phyloP scores from a whole-genome alignment of 2,797 vertebrate species.

The Danio aesculapii region DNA sequence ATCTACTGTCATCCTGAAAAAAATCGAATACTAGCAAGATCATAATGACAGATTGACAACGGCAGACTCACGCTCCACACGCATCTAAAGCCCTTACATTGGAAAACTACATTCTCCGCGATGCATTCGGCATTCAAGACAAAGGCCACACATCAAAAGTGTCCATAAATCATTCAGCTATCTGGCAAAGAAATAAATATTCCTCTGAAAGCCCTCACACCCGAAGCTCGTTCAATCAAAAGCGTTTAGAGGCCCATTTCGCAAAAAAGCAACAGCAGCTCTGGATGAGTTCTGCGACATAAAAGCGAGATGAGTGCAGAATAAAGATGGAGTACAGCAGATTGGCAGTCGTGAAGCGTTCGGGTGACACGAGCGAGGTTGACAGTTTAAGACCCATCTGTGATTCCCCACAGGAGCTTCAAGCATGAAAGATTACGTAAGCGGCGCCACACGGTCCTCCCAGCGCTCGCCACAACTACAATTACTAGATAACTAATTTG shows the following conservation, averaged over 20 bases:
- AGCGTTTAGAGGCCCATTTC: constrained; percentile 11
- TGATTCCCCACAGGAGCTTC: constrained; percentile 23
- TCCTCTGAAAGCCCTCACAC: constrained; percentile 10
- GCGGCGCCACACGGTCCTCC: not conserved
- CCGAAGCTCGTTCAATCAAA: constrained; percentile 18
- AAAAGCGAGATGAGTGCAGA: constrained; percentile 13
- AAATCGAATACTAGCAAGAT: not conserved
- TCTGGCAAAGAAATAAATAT: constrained; percentile 41
- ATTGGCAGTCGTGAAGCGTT: constrained; percentile 13
- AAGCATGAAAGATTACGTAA: constrained; percentile 40
- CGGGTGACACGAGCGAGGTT: constrained; percentile 12
- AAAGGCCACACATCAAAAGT: constrained; percentile 29
- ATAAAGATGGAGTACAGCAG: constrained; percentile 31
- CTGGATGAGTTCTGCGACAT: constrained; percentile 23
- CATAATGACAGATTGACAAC: not conserved
- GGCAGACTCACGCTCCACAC: not conserved
- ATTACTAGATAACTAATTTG: constrained; percentile 51
- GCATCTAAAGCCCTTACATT: not conserved
- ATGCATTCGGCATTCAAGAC: constrained; percentile 13
- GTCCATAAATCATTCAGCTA: constrained; percentile 31
- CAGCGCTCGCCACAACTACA: constrained; percentile 39
- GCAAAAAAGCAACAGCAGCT: not conserved
- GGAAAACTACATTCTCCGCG: not conserved
- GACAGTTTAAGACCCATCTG: constrained; percentile 26
- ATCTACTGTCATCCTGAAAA: not conserved